These are phyloP conservation scores for Eonycteris spelaea DNA, from an alignment of 2,113 vertebrate species.

Conservation along the genomic window DNA sequence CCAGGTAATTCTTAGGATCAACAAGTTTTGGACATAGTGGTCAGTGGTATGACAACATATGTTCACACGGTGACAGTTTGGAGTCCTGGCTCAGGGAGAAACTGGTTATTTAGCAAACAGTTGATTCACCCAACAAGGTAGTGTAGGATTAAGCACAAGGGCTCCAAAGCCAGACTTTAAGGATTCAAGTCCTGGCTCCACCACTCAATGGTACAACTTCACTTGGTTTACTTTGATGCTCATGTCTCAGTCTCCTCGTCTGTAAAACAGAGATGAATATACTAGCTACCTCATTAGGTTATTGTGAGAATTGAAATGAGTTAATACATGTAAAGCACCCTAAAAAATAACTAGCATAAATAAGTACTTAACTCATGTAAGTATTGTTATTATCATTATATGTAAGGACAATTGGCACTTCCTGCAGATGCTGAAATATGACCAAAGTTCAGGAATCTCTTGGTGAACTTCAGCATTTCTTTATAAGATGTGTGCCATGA, in stretches of 20 bases:
- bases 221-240: neutral
- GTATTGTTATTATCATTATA: neutral
- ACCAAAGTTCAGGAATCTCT: neutral
- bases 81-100: neutral
- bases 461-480: neutral
- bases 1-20: neutral
- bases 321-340: neutral
- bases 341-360: neutral
- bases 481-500: neutral
- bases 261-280: neutral
- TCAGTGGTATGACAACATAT: neutral
- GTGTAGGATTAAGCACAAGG: neutral
- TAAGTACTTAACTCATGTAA: neutral
- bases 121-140: neutral
- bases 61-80: neutral
- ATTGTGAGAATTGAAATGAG: neutral
- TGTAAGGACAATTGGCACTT: neutral
- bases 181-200: neutral
- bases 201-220: neutral
- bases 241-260: slow-evolving; percentile 1
- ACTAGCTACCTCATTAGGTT: neutral
- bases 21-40: neutral
- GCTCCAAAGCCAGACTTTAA: neutral
- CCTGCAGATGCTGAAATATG: neutral
- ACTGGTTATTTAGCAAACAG: neutral